Conservation (phyloP, 2,888 invertebrate genomes). For the Ctena decussata region DNA sequence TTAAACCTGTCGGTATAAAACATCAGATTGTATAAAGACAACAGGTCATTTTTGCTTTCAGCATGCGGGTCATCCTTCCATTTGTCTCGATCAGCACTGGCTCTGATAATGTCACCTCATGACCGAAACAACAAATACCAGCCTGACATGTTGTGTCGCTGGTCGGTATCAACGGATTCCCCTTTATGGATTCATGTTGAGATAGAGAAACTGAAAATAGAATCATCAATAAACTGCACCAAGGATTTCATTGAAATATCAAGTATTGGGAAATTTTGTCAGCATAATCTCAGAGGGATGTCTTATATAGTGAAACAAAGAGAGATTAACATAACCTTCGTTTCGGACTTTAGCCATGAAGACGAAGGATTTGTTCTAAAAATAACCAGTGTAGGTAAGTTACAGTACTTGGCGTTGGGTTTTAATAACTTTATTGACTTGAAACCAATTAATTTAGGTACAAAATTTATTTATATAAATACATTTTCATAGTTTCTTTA, state of each 20-base stretch:
- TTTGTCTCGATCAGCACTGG: neutral
- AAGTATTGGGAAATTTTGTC: neutral
- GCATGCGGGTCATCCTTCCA: neutral
- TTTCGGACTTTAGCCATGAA: neutral
- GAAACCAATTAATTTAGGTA: too few relatives aligned
- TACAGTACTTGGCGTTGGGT: too few relatives aligned
- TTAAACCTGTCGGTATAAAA: too few relatives aligned
- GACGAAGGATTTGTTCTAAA: neutral
- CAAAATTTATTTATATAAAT: too few relatives aligned
- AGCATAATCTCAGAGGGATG: neutral
- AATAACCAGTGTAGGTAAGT: slow-evolving; percentile 3
- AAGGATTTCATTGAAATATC: neutral
- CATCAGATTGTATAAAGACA: too few relatives aligned
- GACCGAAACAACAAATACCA: neutral
- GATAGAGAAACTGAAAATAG: neutral
- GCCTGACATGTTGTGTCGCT: neutral
- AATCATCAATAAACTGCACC: neutral
- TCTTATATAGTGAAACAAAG: neutral
- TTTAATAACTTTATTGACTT: too few relatives aligned
- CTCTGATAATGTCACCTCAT: neutral
- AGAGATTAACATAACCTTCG: neutral
- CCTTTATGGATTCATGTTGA: neutral
- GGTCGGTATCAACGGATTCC: neutral
- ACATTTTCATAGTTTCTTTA: neutral
- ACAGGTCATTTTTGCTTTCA: too few relatives aligned